Base-by-base conservation (phyloP, 2,888 invertebrate genomes). In the Villa cingulata region DNA sequence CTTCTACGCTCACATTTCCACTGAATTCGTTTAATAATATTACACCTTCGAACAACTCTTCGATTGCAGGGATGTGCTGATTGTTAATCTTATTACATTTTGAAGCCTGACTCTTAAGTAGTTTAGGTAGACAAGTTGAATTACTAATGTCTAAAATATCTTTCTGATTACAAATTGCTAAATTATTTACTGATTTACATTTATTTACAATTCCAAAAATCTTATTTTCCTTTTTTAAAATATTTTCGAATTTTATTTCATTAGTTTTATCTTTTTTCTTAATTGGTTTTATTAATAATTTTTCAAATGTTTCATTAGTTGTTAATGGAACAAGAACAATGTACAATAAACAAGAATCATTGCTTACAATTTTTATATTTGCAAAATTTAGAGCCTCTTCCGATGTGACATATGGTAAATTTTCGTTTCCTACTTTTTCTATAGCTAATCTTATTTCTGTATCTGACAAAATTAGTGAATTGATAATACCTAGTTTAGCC, bases 401-500 rank as follows among this genome's bases (percentile, higher is more conserved):
- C 27, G 40, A 17, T 27, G 45, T 48, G 15, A 10, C n/a, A 20
- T 37, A 51, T 15, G 48, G 48, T 3, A 51, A 29, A 15, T 46
- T 44, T 20, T 50, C 45, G 16, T 41, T 46, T 12, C 20, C 18
- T 34, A 32, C 16, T 16, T 7, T 46, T 10, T 41, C 23, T 23
- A 23, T 36, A 4, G 16, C 36, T 1, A 36, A 2, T 16, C 5
- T 3, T 15, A 54, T 46, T 49, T 55, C 51, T 29, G 43, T 46
- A 29, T 42, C 49, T 9, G 51, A 54, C 16, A n/a, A n/a, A n/a
- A n/a, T n/a, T n/a, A n/a, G n/a, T n/a, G n/a, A n/a, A n/a, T 54
- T 55, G 37, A 53, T 39, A 29, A 52, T 45, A 17, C 50, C 51
- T 45, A 34, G 38, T 48, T 53, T 52, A 20, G 49, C 52, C 53